Evolutionary conservation across 2,888 invertebrate genomes (phyloP).

Genomic region (Arctia plantaginis): DNA sequence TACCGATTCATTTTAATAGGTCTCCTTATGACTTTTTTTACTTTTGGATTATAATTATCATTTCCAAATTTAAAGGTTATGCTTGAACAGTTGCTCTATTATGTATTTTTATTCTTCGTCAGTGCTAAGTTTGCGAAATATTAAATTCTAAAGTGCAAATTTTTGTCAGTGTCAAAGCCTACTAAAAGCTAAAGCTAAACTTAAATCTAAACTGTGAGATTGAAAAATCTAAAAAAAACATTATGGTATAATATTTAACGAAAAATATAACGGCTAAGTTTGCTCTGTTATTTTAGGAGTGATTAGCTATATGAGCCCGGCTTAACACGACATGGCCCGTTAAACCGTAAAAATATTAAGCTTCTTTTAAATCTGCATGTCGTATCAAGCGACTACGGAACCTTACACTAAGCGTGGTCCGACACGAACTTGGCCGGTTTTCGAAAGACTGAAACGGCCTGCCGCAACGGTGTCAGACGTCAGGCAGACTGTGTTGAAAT

Average conservation of each 20-base stretch:
- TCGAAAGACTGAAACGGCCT: background rate
- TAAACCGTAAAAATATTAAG: too few relatives aligned
- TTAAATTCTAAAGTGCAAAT: too few relatives aligned
- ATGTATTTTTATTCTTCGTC: background rate
- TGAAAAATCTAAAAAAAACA: too few relatives aligned
- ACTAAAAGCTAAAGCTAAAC: too few relatives aligned
- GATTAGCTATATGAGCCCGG: background rate
- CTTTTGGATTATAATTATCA: conserved; percentile 23
- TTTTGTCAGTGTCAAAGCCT: too few relatives aligned
- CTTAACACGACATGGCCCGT: background rate
- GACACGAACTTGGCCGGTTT: background rate
- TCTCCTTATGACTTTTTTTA: conserved; percentile 52
- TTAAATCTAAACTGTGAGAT: too few relatives aligned
- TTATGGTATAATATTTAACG: too few relatives aligned
- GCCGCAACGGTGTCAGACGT: too few relatives aligned
- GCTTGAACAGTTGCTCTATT: conserved; percentile 23
- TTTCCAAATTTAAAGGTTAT: conserved; percentile 34
- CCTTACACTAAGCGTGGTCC: too few relatives aligned
- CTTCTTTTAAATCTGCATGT: background rate
- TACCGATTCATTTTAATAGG: conserved; percentile 55
- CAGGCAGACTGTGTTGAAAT: background rate
- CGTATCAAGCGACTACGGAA: background rate
- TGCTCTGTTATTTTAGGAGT: background rate
- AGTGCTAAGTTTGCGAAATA: background rate
- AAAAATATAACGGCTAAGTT: too few relatives aligned